Conservation (phyloP, 2,888 invertebrate species). For the Tridacna crocea region DNA sequence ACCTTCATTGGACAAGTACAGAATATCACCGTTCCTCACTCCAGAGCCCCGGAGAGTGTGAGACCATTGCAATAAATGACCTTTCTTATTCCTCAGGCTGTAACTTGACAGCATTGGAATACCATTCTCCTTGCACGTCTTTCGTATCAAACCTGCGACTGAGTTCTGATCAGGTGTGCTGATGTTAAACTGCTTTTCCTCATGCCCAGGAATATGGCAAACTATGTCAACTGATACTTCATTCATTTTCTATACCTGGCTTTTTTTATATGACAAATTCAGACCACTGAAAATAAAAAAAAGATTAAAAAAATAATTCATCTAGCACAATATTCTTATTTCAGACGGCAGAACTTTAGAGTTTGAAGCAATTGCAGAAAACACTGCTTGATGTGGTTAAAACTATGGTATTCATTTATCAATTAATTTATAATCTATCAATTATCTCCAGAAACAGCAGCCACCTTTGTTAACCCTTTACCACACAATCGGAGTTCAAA, state of each 20-base stretch:
- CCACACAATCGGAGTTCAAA: too few species aligned
- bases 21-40: constrained; percentile 76
- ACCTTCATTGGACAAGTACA: constrained; percentile 70
- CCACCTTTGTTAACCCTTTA: background rate
- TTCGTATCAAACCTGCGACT: constrained; percentile 66
- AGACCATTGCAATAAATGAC: constrained; percentile 72
- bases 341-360: background rate
- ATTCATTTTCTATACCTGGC: constrained; percentile 46
- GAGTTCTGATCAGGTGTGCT: constrained; percentile 61
- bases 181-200: constrained; percentile 63
- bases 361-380: too few species aligned
- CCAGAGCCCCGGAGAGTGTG: constrained; percentile 71
- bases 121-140: constrained; percentile 69
- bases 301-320: too few species aligned
- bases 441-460: too few species aligned
- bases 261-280: background rate
- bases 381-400: too few species aligned
- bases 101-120: constrained; percentile 70
- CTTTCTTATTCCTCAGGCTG: constrained; percentile 71
- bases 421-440: too few species aligned
- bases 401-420: too few species aligned
- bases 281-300: constrained; percentile 3
- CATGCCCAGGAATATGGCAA: constrained; percentile 65
- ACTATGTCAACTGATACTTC: constrained; percentile 67
- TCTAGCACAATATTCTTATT: background rate